These are phyloP conservation scores for Globodera rostochiensis DNA, from an alignment of 1,140 invertebrate genomes.

Conservation along the genomic window DNA sequence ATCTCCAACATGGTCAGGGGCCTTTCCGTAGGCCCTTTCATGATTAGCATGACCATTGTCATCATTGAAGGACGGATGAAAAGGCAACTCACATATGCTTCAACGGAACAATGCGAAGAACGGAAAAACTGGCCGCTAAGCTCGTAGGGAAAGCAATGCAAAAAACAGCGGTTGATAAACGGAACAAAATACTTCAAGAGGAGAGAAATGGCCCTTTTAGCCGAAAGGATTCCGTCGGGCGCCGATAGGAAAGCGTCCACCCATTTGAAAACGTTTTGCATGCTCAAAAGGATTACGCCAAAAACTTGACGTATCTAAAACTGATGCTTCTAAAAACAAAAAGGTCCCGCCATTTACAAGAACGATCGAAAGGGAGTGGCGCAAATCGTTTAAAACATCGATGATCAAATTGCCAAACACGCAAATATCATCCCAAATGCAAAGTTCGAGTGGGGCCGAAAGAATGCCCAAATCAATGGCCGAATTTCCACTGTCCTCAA, in stretches of 20 bases:
- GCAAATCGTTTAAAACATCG: conserved; percentile 56
- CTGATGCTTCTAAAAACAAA: conserved; percentile 25
- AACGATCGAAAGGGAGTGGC: conserved; percentile 54
- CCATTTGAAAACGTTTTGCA: conserved; percentile 50
- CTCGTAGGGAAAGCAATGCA: conserved; percentile 49
- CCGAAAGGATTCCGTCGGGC: conserved; percentile 24
- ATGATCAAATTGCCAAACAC: conserved; percentile 60
- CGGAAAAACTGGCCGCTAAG: conserved; percentile 28
- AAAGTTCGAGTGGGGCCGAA: conserved; percentile 57
- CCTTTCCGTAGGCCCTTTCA: conserved; percentile 1
- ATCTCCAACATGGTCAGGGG: not conserved
- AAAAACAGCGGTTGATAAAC: conserved; percentile 53
- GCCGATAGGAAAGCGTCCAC: conserved; percentile 37
- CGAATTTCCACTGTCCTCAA: conserved; percentile 33
- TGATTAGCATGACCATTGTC: conserved; percentile 3
- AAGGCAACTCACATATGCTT: conserved; percentile 47
- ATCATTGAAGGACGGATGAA: not conserved
- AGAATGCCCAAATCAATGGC: conserved; percentile 39
- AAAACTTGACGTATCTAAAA: conserved; percentile 45
- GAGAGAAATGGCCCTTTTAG: conserved; percentile 42
- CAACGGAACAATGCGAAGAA: conserved; percentile 32
- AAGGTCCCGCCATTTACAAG: conserved; percentile 33
- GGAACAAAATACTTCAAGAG: conserved; percentile 50
- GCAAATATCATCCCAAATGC: conserved; percentile 63
- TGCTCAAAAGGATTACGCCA: conserved; percentile 33